phyloP scores from a whole-genome alignment of 1,140 invertebrate species.

The Drosophila seguyi region DNA sequence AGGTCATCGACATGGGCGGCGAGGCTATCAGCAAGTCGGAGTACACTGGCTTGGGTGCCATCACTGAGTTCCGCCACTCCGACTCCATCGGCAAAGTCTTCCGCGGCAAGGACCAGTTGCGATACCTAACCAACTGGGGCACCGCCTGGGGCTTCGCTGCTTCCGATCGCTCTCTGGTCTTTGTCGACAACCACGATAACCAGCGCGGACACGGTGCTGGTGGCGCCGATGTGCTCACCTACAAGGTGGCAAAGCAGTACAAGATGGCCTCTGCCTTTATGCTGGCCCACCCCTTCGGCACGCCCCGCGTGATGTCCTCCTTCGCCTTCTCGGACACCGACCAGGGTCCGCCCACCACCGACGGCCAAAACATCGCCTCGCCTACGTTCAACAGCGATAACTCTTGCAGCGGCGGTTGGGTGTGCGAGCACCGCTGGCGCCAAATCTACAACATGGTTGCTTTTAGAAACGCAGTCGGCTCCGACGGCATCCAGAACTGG shows the following conservation, averaged over 20 bases:
- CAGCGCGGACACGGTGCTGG: slow-evolving; percentile 87
- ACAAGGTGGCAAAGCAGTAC: slow-evolving; percentile 88
- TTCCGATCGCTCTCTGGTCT: slow-evolving; percentile 86
- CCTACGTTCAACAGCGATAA: slow-evolving; percentile 86
- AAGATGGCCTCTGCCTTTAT: slow-evolving; percentile 93
- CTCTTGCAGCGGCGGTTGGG: slow-evolving; percentile 89
- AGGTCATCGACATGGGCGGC: slow-evolving; percentile 91
- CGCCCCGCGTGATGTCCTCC: slow-evolving; percentile 91
- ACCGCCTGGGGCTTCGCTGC: slow-evolving; percentile 86
- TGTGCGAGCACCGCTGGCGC: slow-evolving; percentile 96
- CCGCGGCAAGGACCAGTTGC: slow-evolving; percentile 86
- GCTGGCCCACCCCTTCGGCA: slow-evolving; percentile 92
- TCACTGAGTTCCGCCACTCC: slow-evolving; percentile 91
- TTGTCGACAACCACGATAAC: slow-evolving; percentile 90
- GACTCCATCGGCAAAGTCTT: slow-evolving; percentile 87
- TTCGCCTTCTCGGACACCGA: slow-evolving; percentile 86
- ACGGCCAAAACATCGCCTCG: slow-evolving; percentile 82
- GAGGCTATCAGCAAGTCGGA: slow-evolving; percentile 86
- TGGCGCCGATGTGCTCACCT: slow-evolving; percentile 87
- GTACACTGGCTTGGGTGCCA: slow-evolving; percentile 88
- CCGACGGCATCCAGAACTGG: slow-evolving; percentile 88
- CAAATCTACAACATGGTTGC: slow-evolving; percentile 94
- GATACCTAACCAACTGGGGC: slow-evolving; percentile 87
- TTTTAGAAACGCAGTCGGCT: slow-evolving; percentile 89
- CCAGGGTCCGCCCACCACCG: slow-evolving; percentile 86